Evolutionary conservation across 2,113 vertebrate species (phyloP), one percentile per base, ranked within the genome.

Genomic region (Theropithecus gelada): DNA sequence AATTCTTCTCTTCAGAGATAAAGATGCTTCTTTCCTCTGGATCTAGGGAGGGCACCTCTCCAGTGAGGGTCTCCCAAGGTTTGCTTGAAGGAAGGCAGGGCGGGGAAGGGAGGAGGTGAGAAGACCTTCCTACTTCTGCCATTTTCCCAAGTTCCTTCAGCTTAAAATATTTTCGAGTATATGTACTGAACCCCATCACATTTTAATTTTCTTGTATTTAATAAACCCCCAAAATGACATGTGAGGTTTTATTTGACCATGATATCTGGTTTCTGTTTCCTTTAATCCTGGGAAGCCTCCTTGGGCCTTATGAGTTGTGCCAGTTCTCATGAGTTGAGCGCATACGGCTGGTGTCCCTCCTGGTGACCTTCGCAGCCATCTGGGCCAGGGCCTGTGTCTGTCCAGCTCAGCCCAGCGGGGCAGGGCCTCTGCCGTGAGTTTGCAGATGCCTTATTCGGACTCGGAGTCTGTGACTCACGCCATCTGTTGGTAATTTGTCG

Each of bases 301-400:
- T n/a, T 43, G 43, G 12, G 70, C 55, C 73, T 70, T 27, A 6
- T 27, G 50, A 96, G 35, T 45, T 23, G 50, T 90, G 78, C 96
- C 85, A 90, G 87, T 55, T 88, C 97, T 92, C 88, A 57, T 88
- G 88, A 96, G 72, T 43, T 6, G 79, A 93, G 52, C 27, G 1
- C 22, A 14, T 48, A 73, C 1, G 78, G 82, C 96, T 96, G 96
- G 35, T 97, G 95, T 86, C 96, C 94, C 97, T 97, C 96, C 88
- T 80, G 88, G 95, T 97, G 97, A 97, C 98, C 98, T 98, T 96
- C 95, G 11, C n/a, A 22, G 86, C 97, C 96, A 94, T 98, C 94
- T 97, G 91, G 97, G 93, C 97, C 35, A 1, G 45, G 94, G 35
- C 32, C 0, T 86, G 85, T 1, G 87, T 16, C 3, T 97, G 90